Evolutionary conservation across 1,140 invertebrate species (phyloP).

Genomic region (Apis laboriosa): DNA sequence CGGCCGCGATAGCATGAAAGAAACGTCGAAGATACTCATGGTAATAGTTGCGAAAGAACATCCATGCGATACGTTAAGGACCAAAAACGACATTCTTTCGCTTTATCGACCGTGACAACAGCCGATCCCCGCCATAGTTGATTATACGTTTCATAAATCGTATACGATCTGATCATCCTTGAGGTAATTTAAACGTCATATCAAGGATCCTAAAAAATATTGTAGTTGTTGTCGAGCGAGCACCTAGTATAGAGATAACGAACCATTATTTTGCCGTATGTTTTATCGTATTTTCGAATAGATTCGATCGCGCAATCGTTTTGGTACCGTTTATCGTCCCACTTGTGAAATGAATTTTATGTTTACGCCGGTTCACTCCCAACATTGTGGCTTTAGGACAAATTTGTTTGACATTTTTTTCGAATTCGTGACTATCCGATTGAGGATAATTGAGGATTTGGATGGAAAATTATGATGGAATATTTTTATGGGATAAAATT

Average conservation of each 20-base stretch:
- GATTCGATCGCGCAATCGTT: background rate
- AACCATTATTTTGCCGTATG: background rate
- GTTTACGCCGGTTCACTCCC: background rate
- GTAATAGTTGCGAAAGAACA: constrained; percentile 13
- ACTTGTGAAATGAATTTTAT: constrained; percentile 32
- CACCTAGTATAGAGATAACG: background rate
- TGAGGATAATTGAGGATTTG: too few relatives aligned
- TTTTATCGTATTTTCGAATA: constrained; percentile 3
- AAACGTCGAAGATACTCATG: background rate
- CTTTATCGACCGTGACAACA: constrained; percentile 30
- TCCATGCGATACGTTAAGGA: constrained; percentile 5
- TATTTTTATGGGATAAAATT: too few relatives aligned
- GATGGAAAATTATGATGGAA: too few relatives aligned
- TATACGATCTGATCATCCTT: background rate
- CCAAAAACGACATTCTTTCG: constrained; percentile 17
- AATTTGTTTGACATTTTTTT: background rate
- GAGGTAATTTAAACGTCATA: background rate
- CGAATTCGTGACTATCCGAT: too few relatives aligned
- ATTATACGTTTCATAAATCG: constrained; percentile 13
- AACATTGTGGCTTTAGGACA: too few relatives aligned
- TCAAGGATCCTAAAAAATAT: background rate
- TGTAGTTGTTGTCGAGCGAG: background rate
- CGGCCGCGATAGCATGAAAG: background rate
- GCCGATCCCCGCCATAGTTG: background rate
- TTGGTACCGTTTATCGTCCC: constrained; percentile 29